Evolutionary conservation across 2,113 vertebrate species (phyloP).

Genomic region (Mus musculus): GRCm39 chr8:121233501-121234000

Average conservation of each 20-base stretch:
- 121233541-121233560: accelerated
- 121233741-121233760: background rate
- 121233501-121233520: background rate
- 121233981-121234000: background rate
- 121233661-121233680: background rate
- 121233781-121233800: background rate
- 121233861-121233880: background rate
- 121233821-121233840: background rate
- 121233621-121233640: background rate
- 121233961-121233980: background rate
- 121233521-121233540: background rate
- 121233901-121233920: background rate
- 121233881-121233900: background rate
- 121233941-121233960: background rate
- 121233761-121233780: no score
- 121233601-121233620: background rate
- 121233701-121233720: background rate
- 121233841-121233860: background rate
- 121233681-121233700: background rate
- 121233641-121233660: background rate
- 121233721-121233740: background rate
- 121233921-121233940: background rate
- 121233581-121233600: background rate
- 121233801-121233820: background rate
- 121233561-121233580: no score